These are phyloP conservation scores for Harmothoe impar DNA, from an alignment of 2,888 invertebrate species.

Conservation along the genomic window DNA sequence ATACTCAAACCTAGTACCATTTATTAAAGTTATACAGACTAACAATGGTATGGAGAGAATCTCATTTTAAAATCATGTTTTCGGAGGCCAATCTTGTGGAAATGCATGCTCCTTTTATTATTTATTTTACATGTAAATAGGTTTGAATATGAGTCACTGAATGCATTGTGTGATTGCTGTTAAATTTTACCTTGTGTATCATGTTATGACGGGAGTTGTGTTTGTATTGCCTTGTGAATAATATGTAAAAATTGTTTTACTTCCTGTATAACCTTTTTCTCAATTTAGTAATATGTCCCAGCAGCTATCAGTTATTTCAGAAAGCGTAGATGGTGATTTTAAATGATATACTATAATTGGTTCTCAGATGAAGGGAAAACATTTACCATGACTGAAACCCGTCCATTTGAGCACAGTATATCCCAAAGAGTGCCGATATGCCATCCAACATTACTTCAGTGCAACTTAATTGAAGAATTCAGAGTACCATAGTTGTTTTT, in stretches of 20 bases:
- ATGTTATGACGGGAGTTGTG: not conserved
- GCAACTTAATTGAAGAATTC: too few relatives aligned
- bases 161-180: not conserved
- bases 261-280: too few relatives aligned
- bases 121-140: not conserved
- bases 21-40: not conserved
- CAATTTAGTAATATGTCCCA: not conserved
- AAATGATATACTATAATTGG: not conserved
- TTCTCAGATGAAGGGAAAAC: not conserved
- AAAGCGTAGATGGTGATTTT: not conserved
- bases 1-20: not conserved
- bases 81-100: not conserved
- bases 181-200: not conserved
- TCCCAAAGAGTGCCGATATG: too few relatives aligned
- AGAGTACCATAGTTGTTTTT: too few relatives aligned
- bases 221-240: not conserved
- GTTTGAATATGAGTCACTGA: not conserved
- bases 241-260: too few relatives aligned
- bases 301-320: slow-evolving; percentile 15
- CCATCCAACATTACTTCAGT: too few relatives aligned
- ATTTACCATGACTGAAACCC: too few relatives aligned
- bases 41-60: not conserved
- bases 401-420: too few relatives aligned
- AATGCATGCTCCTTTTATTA: not conserved
- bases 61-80: not conserved